Base-by-base conservation (phyloP, 2,797 vertebrate species). In the Meda fulgida region DNA sequence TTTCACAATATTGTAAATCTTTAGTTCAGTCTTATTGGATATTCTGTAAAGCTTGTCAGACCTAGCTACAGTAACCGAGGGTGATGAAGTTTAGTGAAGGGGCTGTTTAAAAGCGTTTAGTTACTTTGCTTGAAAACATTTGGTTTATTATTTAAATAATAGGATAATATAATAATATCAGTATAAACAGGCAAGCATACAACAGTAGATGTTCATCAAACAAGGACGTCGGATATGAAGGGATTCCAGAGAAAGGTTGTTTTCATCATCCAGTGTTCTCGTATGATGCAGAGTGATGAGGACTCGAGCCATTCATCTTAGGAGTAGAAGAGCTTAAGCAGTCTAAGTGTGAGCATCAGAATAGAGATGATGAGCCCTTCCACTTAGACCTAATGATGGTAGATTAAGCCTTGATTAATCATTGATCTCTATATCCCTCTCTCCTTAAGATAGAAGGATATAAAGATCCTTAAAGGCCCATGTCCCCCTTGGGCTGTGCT, bases 331-430 rank as follows among this genome's bases (percentile, higher is more conserved):
- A 84, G 85, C 83, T 83, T 80, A 83, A 88, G 83, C 81, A 84
- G 86, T 83, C 88, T 87, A 82, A 87, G 80, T 86, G 80, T 66
- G 70, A 70, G 75, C 69, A 69, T 73, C 84, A 80, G 80, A 73
- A 65, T 80, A 66, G 76, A 60, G 36, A 48, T 81, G 86, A 89
- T 88, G 89, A 89, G 89, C 85, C 55, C 19, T 76, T 88, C 86
- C 89, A 89, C 86, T 90, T 88, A 86, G 85, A 40, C 65, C 88
- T 89, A 87, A 90, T 90, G 89, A 90, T 86, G 43, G 85, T 53
- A 88, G 86, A 89, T 90, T 84, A 81, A 83, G 86, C 81, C 84
- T 84, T 90, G 88, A 90, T 90, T 89, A 89, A 86, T 87, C 86
- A 88, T 89, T 90, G 88, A 89, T 90, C 83, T 89, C 80, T 83